Conservation (phyloP, 2,888 invertebrate species). For the Xanthostigma xanthostigma region DNA sequence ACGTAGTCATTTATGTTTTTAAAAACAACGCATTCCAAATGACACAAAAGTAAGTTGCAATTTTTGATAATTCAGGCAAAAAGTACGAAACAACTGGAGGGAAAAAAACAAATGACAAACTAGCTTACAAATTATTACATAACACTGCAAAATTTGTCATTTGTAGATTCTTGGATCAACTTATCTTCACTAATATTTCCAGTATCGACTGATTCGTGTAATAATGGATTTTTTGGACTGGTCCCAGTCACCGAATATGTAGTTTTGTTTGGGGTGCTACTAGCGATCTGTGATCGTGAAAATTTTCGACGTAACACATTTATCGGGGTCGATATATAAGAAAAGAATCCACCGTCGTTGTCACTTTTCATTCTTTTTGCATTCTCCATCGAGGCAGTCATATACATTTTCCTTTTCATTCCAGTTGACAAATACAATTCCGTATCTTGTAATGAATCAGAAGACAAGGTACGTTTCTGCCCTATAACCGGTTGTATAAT, state of each 20-base stretch:
- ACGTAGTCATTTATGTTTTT: not conserved
- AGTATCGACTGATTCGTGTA: not conserved
- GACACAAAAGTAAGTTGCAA: not conserved
- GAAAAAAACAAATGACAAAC: no score
- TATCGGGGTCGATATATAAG: constrained; percentile 1
- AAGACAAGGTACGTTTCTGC: no score
- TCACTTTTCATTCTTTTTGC: not conserved
- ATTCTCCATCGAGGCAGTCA: not conserved
- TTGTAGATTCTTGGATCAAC: not conserved
- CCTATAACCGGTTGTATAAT: no score
- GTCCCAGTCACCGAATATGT: not conserved
- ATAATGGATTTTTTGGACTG: not conserved
- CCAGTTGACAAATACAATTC: no score
- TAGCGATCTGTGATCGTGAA: not conserved
- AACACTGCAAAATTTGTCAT: not conserved
- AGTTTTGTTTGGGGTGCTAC: not conserved
- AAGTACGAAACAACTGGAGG: no score
- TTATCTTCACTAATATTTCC: not conserved
- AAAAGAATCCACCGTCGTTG: not conserved
- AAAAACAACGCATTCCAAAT: not conserved
- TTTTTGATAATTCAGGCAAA: no score
- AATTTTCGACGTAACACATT: not conserved
- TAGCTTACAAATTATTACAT: no score
- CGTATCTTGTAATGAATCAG: no score
- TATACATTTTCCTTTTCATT: no score